A percentile compares a stretch with the other conserved stretches of the same genome.
Evolutionary conservation across 2,113 vertebrate genomes (phyloP).

Genomic region (Prochilodus magdalenae): DNA sequence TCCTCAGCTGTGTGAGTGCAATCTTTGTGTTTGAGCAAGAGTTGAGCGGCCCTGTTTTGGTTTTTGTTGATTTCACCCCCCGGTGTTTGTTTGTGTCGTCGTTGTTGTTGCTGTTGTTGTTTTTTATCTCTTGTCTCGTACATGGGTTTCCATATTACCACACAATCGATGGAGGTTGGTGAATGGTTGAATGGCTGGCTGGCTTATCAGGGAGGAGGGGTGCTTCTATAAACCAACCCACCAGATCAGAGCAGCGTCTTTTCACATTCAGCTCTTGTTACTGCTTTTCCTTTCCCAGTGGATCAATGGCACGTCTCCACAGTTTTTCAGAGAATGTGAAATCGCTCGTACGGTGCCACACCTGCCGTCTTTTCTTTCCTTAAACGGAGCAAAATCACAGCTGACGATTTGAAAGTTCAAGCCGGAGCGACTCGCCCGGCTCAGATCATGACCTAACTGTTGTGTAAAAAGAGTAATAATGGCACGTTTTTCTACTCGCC

Average conservation of each 20-base stretch:
- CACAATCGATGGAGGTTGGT: conserved; percentile 64
- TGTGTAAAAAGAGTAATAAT: conserved; percentile 13
- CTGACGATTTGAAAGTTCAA: conserved; percentile 63
- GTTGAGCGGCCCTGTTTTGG: conserved; percentile 54
- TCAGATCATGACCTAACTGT: conserved; percentile 55
- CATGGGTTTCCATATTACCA: conserved; percentile 50
- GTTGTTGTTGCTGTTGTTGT: not conserved
- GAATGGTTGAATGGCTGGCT: conserved; percentile 51
- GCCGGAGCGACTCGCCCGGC: conserved; percentile 67
- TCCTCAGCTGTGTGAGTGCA: conserved; percentile 62
- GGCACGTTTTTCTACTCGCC: conserved; percentile 22
- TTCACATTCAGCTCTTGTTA: not conserved
- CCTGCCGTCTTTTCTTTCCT: conserved; percentile 45
- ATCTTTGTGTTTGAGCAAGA: conserved; percentile 61
- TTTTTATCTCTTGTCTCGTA: not conserved
- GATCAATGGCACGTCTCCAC: not conserved
- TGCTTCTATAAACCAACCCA: conserved; percentile 37
- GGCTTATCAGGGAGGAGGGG: conserved; percentile 54
- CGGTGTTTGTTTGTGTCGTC: not conserved
- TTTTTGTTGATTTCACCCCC: not conserved
- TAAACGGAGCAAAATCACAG: too few species aligned
- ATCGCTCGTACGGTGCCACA: conserved; percentile 68
- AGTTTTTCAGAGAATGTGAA: conserved; percentile 69
- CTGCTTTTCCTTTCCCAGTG: not conserved
- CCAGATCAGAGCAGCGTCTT: not conserved